Base-by-base conservation (phyloP, 2,888 invertebrate genomes). In the Hemicrepidius hirtus region DNA sequence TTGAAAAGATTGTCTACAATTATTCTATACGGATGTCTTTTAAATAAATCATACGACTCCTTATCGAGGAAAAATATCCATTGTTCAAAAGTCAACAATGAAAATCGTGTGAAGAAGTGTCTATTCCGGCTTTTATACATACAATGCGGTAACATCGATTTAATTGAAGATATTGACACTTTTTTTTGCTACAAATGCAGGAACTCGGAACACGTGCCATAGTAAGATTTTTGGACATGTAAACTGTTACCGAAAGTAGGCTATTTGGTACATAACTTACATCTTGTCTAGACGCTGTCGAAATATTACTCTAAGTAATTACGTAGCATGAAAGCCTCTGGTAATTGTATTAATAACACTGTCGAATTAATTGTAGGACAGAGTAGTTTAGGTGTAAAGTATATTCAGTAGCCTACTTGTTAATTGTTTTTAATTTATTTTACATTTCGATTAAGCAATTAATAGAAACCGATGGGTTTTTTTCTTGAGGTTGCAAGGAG, bases 221-320 rank as follows among this genome's bases (percentile, higher is more conserved):
- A 16, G 44, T 18, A 5, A 7, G 44, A 44, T 13, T 44, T 44
- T 44, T 18, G 21, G 2, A 21, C 21, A 20, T 7, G 12, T 6
- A 49, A 49, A 49, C 49, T 10, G 10, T 4, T 21, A 1, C 49
- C 18, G 21, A 49, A 49, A 49, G 21, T 49, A 49, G 49, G 49
- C 49, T 49, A 21, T 20, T 20, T 18, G 44, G 18, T 44, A 44
- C 16, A 21, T 49, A 20, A 21, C 20, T 21, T 20, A 12, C 21
- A 12, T 12, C 20, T 41, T 44, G 60, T 60, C 60, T 60, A 60
- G 60, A 60, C 60, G 35, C 18, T 44, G 44, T 20, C 60, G 6
- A 60, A 60, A 60, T 60, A 24, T 44, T 24, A 41, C 41, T 41
- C 18, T 37, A 3, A 16, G 18, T 57, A 57, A 57, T 57, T 57